Evolutionary conservation across 53 echinoderm and acorn worm species (phyloP), one percentile per base, ranked within the genome.

Genomic region (Arbacia lixula): DNA sequence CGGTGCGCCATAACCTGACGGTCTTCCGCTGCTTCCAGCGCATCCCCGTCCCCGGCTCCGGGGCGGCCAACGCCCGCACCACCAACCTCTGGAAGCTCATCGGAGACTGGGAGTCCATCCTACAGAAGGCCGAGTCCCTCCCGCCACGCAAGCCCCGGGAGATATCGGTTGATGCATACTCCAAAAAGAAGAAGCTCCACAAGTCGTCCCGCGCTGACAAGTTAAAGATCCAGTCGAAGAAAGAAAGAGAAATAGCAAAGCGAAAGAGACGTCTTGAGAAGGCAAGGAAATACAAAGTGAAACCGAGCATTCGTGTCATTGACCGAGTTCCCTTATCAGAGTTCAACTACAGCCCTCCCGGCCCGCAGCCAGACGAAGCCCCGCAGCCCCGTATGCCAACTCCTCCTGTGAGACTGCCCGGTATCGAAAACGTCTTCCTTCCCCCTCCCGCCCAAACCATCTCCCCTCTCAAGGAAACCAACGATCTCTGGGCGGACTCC

Each of bases 1-100:
- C 93, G 5, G 93, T 93, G 30, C 88, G 93, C 9, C 93, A 93
- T 69, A 93, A 93, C 73, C 66, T 93, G 69, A 53, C 93, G 16
- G 91, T 91, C 49, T 86, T 88, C 52, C 85, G 80, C 38, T 90
- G 85, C 73, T 92, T 92, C 56, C 30, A 89, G 60, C 68, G 85
- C 25, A 19, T 83, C 4, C 21, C 27, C 10, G 29, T 6, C 22
- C 12, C 10, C 16, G 26, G 36, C 22, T 50, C 41, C 3, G 52
- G 34, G 3, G 62, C 25, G 27, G 24, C 42, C 2, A 36, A 21
- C 36, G 53, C 32, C 38, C 76, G 71, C 10, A 30, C 55, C 1
- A n/a, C 60, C 8, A 25, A 62, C 38, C 64, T 34, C 43, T 86
- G 72, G 71, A 31, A 41, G 46, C 62, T 63, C 14, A 31, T 63